Evolutionary conservation across 2,888 invertebrate species (phyloP).

Genomic region (Xanthorhoe spadicearia): DNA sequence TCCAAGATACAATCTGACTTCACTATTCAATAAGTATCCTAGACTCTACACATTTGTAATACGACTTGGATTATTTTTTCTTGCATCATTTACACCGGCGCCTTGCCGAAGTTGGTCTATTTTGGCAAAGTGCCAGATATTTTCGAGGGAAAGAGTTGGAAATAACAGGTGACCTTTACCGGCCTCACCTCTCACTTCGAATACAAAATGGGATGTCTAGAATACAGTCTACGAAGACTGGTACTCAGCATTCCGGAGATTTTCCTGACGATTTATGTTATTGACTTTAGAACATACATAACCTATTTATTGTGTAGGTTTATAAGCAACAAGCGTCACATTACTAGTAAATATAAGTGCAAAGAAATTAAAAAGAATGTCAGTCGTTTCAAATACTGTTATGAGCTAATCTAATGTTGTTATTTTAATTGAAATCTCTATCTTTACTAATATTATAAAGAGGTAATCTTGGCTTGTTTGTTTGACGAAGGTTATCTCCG

Average conservation of each 20-base stretch:
- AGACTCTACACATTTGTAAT: not conserved
- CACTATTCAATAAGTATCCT: conserved; percentile 6
- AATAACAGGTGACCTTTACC: conserved; percentile 54
- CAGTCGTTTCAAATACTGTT: too few relatives aligned
- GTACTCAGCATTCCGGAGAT: not conserved
- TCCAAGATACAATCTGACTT: conserved; percentile 6
- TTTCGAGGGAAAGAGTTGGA: conserved; percentile 51
- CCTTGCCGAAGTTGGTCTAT: conserved; percentile 40
- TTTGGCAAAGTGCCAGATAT: conserved; percentile 53
- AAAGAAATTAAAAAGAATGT: not conserved
- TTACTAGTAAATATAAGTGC: not conserved
- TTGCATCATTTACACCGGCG: conserved; percentile 45
- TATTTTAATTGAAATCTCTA: too few relatives aligned
- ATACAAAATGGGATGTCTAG: conserved; percentile 14
- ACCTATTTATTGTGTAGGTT: not conserved
- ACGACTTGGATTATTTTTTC: conserved; percentile 25
- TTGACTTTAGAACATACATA: not conserved
- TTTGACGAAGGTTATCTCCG: too few relatives aligned
- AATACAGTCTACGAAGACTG: conserved; percentile 5
- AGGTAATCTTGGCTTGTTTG: too few relatives aligned
- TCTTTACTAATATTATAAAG: too few relatives aligned
- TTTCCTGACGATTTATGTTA: not conserved
- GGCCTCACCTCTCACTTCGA: conserved; percentile 46
- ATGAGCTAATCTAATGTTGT: too few relatives aligned
- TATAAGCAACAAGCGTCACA: too few relatives aligned